phyloP scores from a whole-genome alignment of 2,797 vertebrate species.

The Nasua narica region DNA sequence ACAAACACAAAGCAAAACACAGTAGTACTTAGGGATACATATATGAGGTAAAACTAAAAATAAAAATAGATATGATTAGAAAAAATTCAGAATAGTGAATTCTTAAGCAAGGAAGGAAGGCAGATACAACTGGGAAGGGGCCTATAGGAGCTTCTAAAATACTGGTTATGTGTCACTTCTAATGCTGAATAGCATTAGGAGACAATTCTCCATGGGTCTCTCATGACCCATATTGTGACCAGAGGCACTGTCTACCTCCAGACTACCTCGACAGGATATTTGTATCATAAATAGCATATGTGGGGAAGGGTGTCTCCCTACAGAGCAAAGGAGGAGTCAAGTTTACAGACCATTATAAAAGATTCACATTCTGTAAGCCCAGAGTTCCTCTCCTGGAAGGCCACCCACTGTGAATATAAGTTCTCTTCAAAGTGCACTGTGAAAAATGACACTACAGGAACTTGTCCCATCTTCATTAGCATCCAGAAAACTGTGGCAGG shows the following conservation, averaged over 20 bases:
- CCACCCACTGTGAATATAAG: background rate
- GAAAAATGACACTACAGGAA: background rate
- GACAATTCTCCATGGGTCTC: background rate
- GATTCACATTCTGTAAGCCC: background rate
- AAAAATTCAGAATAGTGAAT: background rate
- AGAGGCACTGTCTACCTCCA: background rate
- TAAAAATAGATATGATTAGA: background rate
- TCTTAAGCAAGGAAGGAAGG: background rate
- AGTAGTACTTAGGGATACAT: background rate
- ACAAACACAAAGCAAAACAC: background rate
- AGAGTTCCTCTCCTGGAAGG: background rate
- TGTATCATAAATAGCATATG: background rate
- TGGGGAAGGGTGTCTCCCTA: background rate
- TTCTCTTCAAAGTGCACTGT: background rate
- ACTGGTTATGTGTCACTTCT: background rate
- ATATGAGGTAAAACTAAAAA: background rate
- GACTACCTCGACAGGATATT: background rate
- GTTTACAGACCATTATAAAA: background rate
- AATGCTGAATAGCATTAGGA: background rate
- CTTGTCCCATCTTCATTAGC: background rate
- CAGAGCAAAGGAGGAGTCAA: background rate
- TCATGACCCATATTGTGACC: background rate
- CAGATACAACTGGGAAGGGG: background rate
- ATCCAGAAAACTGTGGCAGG: background rate
- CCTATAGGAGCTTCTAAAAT: background rate